Base-by-base conservation (phyloP, 2,888 invertebrate species). In the Apamea monoglypha region DNA sequence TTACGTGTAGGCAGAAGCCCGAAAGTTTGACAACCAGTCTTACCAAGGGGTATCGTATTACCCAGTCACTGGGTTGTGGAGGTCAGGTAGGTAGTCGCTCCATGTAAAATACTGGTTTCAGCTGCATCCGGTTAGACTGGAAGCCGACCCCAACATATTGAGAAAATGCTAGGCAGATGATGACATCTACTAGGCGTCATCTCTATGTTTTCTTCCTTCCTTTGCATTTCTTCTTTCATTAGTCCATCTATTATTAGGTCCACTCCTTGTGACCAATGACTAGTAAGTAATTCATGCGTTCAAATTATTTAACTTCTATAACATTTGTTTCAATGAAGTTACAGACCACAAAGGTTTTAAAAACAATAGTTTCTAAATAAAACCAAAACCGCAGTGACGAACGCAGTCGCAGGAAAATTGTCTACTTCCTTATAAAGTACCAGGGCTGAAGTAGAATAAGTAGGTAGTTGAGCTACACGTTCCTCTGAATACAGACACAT, bases 351-450 rank as follows among this genome's bases (percentile, higher is more conserved):
- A 70, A 50, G 61, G 14, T 80, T 74, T 44, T 67, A 76, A 78
- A 78, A 80, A 82, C 78, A 53, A 56, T 64, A 29, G 67, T 61
- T 76, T 84, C 77, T 83, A 86, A 83, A 87, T 81, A 82, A 73
- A 83, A 81, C 80, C 47, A 66, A 86, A 83, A 86, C 81, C 76
- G 3, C 82, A 82, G 70, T 80, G 84, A 86, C 84, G 78, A 18
- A 78, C 76, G 82, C 77, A 64, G 82, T 84, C 74, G 76, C 76
- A 87, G 90, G 90, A 91, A 91, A 90, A 91, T 90, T 84, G 89
- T 84, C 78, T 40, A 83, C 87, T 90, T 92, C 90, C 89, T 89
- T 82, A 89, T 84, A 85, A 80, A 87, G 83, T 87, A 83, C 56
- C 56, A 67, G 25, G 64, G 78, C 67, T 84, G 77, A 86, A 87